These are phyloP conservation scores for Nemotelus nigrinus DNA, from an alignment of 2,888 invertebrate genomes.

Conservation along the genomic window DNA sequence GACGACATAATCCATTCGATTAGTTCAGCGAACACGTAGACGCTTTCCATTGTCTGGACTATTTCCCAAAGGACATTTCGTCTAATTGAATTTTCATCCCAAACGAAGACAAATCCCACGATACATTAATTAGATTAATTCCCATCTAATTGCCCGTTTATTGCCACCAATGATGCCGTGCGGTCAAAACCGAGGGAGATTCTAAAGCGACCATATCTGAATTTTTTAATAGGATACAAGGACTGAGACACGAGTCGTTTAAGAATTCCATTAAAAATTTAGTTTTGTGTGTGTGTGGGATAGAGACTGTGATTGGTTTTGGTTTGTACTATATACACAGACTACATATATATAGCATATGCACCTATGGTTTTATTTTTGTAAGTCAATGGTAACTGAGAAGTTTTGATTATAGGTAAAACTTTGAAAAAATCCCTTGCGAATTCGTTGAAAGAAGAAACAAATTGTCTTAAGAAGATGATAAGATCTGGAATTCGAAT, in stretches of 20 bases:
- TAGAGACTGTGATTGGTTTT: too few relatives aligned
- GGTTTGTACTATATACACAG: too few relatives aligned
- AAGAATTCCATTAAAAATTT: neutral
- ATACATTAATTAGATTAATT: constrained; percentile 37
- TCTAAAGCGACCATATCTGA: neutral
- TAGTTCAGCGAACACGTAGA: neutral
- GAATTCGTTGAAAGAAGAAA: too few relatives aligned
- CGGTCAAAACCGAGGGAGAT: neutral
- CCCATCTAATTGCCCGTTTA: constrained; percentile 28
- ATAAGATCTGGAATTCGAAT: too few relatives aligned
- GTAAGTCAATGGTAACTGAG: too few relatives aligned
- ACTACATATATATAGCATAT: too few relatives aligned
- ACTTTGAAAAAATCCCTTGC: too few relatives aligned
- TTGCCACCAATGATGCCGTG: neutral
- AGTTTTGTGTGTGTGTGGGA: too few relatives aligned
- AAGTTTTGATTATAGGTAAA: too few relatives aligned
- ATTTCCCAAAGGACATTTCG: neutral
- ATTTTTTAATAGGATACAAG: neutral
- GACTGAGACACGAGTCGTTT: neutral
- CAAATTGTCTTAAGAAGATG: too few relatives aligned
- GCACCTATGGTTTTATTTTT: too few relatives aligned
- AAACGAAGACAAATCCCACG: constrained; percentile 23
- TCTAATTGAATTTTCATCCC: constrained; percentile 32
- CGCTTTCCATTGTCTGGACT: neutral
- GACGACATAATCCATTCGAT: neutral